phyloP scores from a whole-genome alignment of 2,797 vertebrate species.

The Australoheros facetus region DNA sequence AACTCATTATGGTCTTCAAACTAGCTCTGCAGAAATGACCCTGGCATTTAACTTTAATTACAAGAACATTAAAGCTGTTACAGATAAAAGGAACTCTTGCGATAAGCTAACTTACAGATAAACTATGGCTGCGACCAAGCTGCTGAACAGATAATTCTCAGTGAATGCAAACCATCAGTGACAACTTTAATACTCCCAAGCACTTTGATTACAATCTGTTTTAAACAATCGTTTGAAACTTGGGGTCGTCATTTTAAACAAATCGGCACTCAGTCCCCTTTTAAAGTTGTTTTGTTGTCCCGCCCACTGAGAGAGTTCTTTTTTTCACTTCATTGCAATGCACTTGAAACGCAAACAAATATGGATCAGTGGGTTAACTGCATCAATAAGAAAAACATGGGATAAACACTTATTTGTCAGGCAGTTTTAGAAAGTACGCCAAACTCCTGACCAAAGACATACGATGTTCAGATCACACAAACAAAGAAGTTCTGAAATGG shows the following conservation, averaged over 20 bases:
- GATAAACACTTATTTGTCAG: slow-evolving; percentile 55
- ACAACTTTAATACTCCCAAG: slow-evolving; percentile 16
- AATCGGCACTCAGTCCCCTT: not conserved
- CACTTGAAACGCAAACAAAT: slow-evolving; percentile 58
- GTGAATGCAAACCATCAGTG: slow-evolving; percentile 37
- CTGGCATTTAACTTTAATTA: slow-evolving; percentile 75
- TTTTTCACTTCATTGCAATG: slow-evolving; percentile 41
- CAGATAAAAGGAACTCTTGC: slow-evolving; percentile 58
- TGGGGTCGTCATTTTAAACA: slow-evolving; percentile 5
- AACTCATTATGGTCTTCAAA: slow-evolving; percentile 67
- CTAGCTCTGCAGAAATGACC: slow-evolving; percentile 59
- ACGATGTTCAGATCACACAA: slow-evolving; percentile 51
- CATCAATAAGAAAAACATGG: slow-evolving; percentile 44
- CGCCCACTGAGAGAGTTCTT: slow-evolving; percentile 11
- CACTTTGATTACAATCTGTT: slow-evolving; percentile 17
- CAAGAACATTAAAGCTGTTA: slow-evolving; percentile 75
- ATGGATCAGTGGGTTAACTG: slow-evolving; percentile 44
- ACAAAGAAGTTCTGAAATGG: slow-evolving; percentile 58
- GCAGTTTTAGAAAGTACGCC: slow-evolving; percentile 47
- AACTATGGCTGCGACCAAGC: slow-evolving; percentile 43
- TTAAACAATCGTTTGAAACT: not conserved
- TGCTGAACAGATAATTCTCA: slow-evolving; percentile 29
- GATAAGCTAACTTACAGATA: slow-evolving; percentile 63
- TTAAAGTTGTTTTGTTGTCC: slow-evolving; percentile 17
- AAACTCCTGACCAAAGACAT: slow-evolving; percentile 41